Conservation (phyloP, 2,113 vertebrate genomes). For the Cyprinodon brontotheroides region DNA sequence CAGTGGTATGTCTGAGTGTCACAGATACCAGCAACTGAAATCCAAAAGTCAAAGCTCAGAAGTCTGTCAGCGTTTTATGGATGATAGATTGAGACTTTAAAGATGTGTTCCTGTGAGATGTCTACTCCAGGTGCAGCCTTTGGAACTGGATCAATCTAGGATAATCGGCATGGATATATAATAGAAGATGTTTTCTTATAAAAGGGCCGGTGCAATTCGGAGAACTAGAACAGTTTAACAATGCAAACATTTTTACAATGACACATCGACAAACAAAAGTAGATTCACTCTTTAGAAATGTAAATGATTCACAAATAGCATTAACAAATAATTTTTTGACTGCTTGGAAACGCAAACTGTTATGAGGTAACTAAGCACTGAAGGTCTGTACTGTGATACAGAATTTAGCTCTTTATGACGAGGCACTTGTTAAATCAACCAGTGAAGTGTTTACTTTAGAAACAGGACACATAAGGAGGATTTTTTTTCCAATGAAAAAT, state of each 20-base stretch:
- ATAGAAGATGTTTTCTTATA: conserved; percentile 27
- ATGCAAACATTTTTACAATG: not conserved
- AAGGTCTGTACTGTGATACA: not conserved
- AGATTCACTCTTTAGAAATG: not conserved
- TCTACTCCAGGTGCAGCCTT: not conserved
- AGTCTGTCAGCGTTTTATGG: not conserved
- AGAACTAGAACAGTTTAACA: not conserved
- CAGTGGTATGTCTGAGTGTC: conserved; percentile 14
- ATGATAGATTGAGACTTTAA: conserved; percentile 30
- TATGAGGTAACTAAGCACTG: conserved; percentile 24
- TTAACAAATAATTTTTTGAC: conserved; percentile 1
- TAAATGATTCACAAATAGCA: conserved; percentile 29
- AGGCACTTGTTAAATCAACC: conserved; percentile 7
- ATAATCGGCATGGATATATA: conserved; percentile 2
- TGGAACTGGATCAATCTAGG: too few relatives aligned
- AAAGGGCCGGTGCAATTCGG: not conserved
- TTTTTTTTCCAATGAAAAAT: conserved; percentile 4
- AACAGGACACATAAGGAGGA: conserved; percentile 4
- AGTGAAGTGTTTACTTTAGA: conserved; percentile 32
- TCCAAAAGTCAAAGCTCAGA: conserved; percentile 7
- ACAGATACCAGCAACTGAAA: conserved; percentile 8
- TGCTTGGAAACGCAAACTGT: conserved; percentile 31
- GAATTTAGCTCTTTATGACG: conserved; percentile 14
- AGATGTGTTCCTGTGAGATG: not conserved
- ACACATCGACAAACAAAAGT: not conserved